These are phyloP conservation scores for Camponotus fellah DNA, from an alignment of 2,888 invertebrate species.

Conservation along the genomic window DNA sequence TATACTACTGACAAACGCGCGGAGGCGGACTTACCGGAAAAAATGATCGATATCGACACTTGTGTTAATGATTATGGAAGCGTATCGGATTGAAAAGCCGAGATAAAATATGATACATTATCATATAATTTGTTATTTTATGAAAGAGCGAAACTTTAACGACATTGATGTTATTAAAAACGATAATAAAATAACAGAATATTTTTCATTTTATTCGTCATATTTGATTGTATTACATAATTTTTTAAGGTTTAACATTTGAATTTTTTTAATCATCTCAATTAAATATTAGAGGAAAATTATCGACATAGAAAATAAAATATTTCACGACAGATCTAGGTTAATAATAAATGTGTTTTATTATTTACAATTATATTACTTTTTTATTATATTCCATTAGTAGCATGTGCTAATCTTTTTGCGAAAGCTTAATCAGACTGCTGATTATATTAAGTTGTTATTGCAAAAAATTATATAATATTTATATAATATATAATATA, in stretches of 20 bases:
- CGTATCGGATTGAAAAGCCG: neutral
- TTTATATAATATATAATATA: no score
- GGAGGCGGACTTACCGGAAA: neutral
- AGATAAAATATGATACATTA: neutral
- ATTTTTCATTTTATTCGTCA: neutral
- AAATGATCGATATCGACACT: conserved; percentile 3
- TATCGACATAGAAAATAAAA: neutral
- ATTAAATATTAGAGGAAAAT: neutral
- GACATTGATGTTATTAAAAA: neutral
- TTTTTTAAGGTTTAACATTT: neutral
- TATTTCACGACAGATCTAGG: neutral
- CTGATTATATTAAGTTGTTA: neutral
- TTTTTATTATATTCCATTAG: neutral
- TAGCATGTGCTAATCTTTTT: neutral
- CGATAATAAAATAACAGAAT: neutral
- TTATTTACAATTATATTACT: neutral
- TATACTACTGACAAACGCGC: conserved; percentile 57
- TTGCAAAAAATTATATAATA: conserved; percentile 1
- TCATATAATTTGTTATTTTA: conserved; percentile 18
- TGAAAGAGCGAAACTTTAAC: neutral
- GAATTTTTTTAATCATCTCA: neutral
- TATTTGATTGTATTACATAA: neutral
- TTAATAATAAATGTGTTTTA: neutral
- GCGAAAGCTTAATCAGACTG: conserved; percentile 10
- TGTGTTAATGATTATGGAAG: conserved; percentile 1